These are phyloP conservation scores for Pangasius mekongensis DNA, from an alignment of 2,797 vertebrate species.

Conservation along the genomic window DNA sequence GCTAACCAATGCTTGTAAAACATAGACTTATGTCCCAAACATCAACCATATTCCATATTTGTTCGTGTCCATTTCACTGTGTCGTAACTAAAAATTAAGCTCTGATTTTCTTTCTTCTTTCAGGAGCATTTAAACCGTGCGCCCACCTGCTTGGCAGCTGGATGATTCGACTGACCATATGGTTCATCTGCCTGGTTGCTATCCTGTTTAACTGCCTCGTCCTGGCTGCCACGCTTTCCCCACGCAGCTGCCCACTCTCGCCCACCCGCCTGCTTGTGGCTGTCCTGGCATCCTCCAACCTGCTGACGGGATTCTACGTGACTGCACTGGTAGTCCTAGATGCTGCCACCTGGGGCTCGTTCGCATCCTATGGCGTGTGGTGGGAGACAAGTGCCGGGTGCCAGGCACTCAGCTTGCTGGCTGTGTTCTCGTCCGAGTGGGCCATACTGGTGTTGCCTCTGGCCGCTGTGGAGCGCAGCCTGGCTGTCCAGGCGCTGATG, in stretches of 20 bases:
- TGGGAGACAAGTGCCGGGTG: slow-evolving; percentile 95
- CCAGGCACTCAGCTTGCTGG: slow-evolving; percentile 86
- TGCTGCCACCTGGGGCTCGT: slow-evolving; percentile 90
- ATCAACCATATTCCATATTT: background rate
- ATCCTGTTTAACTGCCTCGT: slow-evolving; percentile 92
- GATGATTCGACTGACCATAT: slow-evolving; percentile 98
- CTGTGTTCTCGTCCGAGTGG: slow-evolving; percentile 93
- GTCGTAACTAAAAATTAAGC: background rate
- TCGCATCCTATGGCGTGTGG: slow-evolving; percentile 92
- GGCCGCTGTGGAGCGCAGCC: slow-evolving; percentile 89
- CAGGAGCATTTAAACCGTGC: slow-evolving; percentile 97
- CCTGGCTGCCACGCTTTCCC: slow-evolving; percentile 84
- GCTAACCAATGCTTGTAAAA: background rate
- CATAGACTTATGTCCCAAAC: background rate
- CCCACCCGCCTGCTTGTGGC: slow-evolving; percentile 87
- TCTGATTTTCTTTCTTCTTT: slow-evolving; percentile 34
- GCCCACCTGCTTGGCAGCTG: slow-evolving; percentile 95
- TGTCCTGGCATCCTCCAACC: slow-evolving; percentile 89
- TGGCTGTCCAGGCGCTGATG: slow-evolving; percentile 84
- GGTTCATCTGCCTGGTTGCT: slow-evolving; percentile 97
- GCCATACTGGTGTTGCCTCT: slow-evolving; percentile 87
- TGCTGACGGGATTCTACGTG: slow-evolving; percentile 91
- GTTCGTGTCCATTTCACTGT: background rate
- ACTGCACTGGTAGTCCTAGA: slow-evolving; percentile 88
- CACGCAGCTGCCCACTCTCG: slow-evolving; percentile 71